Percentiles rank a stretch among this genome's conserved stretches.
Conservation (phyloP, 35 echinoderm and acorn worm species). For the Holothuria glaberrima region DNA sequence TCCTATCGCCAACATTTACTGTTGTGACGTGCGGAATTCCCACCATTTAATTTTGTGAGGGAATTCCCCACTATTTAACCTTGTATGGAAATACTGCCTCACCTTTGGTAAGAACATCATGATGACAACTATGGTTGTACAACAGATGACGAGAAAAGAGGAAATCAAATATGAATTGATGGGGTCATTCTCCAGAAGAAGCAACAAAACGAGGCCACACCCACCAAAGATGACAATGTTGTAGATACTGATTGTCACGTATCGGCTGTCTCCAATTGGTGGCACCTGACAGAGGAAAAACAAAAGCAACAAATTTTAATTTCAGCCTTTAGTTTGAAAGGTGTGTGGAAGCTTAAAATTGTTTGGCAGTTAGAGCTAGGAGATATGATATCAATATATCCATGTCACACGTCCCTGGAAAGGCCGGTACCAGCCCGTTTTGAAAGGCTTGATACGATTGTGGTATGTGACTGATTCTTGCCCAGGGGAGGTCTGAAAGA, state of each 20-base stretch:
- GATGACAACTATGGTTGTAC: background rate
- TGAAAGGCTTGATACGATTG: too few relatives aligned
- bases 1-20: too few relatives aligned
- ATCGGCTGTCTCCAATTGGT: background rate
- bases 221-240: background rate
- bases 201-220: background rate
- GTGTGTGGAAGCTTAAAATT: background rate
- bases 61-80: too few relatives aligned
- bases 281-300: background rate
- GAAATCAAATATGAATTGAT: conserved; percentile 2
- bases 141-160: conserved; percentile 7
- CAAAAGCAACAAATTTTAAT: background rate
- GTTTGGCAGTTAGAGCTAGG: background rate
- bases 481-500: too few relatives aligned
- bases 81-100: background rate
- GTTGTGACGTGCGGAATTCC: too few relatives aligned
- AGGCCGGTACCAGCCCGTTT: too few relatives aligned
- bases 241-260: conserved; percentile 1
- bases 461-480: too few relatives aligned
- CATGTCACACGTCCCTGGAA: too few relatives aligned
- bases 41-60: too few relatives aligned
- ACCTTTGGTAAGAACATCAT: conserved; percentile 26
- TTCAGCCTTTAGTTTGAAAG: background rate
- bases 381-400: background rate
- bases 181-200: conserved; percentile 1